phyloP scores from a whole-genome alignment of 2,797 vertebrate genomes.

The Forpus xanthops region DNA sequence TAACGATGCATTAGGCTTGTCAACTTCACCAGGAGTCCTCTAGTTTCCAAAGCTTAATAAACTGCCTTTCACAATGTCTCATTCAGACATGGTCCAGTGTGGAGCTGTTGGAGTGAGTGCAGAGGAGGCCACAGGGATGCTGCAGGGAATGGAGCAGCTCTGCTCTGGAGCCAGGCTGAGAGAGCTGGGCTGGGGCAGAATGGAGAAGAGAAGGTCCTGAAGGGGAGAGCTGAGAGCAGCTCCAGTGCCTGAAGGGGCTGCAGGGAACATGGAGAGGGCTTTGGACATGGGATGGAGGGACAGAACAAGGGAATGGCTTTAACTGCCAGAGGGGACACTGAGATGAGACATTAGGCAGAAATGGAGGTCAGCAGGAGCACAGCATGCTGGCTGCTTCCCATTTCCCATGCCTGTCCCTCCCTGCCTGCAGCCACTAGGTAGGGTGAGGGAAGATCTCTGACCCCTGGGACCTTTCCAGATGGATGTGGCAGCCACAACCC shows the following conservation, averaged over 20 bases:
- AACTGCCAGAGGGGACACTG: neutral
- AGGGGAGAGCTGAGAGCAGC: too few relatives aligned
- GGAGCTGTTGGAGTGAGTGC: neutral
- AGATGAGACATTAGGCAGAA: neutral
- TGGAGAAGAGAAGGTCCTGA: too few relatives aligned
- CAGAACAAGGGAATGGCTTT: neutral
- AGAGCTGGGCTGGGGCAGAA: neutral
- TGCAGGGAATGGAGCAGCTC: neutral
- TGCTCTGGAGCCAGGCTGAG: neutral
- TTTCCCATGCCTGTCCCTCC: neutral
- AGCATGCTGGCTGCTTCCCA: fast-evolving
- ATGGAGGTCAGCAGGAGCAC: fast-evolving
- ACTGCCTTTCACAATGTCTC: fast-evolving
- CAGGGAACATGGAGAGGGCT: too few relatives aligned
- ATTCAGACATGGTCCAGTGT: neutral
- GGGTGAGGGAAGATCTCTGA: neutral
- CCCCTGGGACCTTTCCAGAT: neutral
- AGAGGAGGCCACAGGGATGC: neutral
- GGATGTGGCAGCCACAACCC: fast-evolving
- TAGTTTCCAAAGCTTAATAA: neutral
- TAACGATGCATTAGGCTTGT: too few relatives aligned
- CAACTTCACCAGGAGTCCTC: fast-evolving
- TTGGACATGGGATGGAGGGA: neutral
- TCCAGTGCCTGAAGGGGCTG: too few relatives aligned
- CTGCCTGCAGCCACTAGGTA: neutral